Base-by-base conservation (phyloP, 1,140 invertebrate genomes). In the Hylyphantes graminicola region DNA sequence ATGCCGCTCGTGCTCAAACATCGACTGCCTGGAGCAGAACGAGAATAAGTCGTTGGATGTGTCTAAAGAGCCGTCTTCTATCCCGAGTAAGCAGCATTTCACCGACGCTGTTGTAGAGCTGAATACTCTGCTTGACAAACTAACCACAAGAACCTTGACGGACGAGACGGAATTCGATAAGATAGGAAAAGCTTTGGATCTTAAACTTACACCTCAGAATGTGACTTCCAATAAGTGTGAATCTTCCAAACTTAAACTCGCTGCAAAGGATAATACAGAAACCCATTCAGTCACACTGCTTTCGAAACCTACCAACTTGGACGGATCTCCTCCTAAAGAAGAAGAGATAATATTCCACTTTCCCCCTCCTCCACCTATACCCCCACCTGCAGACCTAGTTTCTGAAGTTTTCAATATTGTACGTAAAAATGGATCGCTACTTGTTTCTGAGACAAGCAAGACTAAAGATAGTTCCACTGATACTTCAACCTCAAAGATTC, bases 321-420 rank as follows among this genome's bases (percentile, higher is more conserved):
- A 57, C 73, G 64, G 48, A 12, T 70, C 65, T 2, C 21, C 13
- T 8, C 17, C 74, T 7, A 85, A 68, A 55, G 82, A 85, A 70
- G 82, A 85, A 85, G 82, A 85, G 61, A 85, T 85, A 59, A 51
- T 85, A 2, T 85, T 85, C 53, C 82, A 85, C 54, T 85, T 85
- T 50, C 82, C 82, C n/a, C 82, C 82, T 54, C 82, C 82, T 19
- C 82, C 82, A 13, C 73, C 13, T 11, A 10, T 77, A 1, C 82
- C 82, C 35, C 82, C 82, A 2, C 82, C 82, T 12, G 21, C 50
- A 61, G 73, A 85, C 15, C 54, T 21, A 6, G 19, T 67, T 35
- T 51, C 67, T n/a, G 82, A 85, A 70, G 68, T 17, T 61, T 85
- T 85, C 63, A 50, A 85, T 63, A 77, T 85, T 15, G 63, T 77